Base-by-base conservation (phyloP, 2,113 vertebrate genomes). In the Pedetes capensis region DNA sequence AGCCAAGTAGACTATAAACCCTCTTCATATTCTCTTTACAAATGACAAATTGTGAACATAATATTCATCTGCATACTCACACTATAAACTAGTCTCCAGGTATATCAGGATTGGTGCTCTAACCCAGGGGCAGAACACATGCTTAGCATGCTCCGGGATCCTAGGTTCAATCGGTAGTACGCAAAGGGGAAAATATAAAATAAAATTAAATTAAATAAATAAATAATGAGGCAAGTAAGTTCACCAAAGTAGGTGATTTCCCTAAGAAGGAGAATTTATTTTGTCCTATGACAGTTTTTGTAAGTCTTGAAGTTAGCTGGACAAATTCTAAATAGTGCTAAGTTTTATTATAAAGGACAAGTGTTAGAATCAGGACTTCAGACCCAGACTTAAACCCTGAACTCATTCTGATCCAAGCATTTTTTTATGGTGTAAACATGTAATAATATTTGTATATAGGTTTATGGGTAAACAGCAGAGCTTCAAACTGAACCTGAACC, bases 241-340 rank as follows among this genome's bases (percentile, higher is more conserved):
- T 64, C 12, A 83, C 20, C 23, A n/a, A 68, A 25, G 68, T 84
- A 17, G 37, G 34, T 84, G n/a, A 9, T 53, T 85, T 85, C 34
- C n/a, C 47, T 47, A 80, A 83, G 51, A 92, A 95, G 47, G 47
- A 97, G 61, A 83, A 51, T 87, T 92, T 13, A 69, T 81, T 80
- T 18, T 79, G 18, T 89, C 34, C 42, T 94, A 20, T 81, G 34
- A 49, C 34, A 34, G 1, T 95, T 95, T n/a, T n/a, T 72, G 0
- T 89, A 87, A 78, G 39, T 84, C 83, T 84, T 75, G 22, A 71
- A 89, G 90, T 80, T 87, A 80, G 42, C 39, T 71, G 22, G 53
- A 22, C 81, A 96, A 37, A 80, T 93, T 87, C 51, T 94, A 71
- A 49, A 68, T 93, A 51, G 34, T 37, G 64, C 29, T 63, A 89